Conservation (phyloP, 2,113 vertebrate species). For the Oenanthe oenanthe region DNA sequence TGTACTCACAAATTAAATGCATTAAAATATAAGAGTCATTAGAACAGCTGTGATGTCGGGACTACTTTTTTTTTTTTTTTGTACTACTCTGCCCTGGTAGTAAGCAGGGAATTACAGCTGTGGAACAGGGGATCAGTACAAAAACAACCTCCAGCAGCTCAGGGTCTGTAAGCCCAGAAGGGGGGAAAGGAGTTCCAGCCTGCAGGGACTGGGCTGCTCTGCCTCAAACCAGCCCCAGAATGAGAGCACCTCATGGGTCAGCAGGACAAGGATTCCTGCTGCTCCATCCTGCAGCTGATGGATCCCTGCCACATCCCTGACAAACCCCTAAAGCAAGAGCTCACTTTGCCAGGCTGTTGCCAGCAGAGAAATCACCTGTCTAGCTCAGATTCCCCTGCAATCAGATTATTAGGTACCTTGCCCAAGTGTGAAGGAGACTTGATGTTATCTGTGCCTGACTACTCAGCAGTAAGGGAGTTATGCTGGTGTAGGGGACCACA, state of each 20-base stretch:
- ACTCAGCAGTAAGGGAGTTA: not conserved
- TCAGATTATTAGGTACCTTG: not conserved
- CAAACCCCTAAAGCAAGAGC: not conserved
- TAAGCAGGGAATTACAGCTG: not conserved
- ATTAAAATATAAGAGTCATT: slow-evolving; percentile 6
- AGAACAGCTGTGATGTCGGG: not conserved
- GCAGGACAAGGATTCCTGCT: not conserved
- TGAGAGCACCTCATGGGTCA: not conserved
- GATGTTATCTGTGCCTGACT: not conserved
- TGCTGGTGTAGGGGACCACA: not conserved
- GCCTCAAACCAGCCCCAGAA: not conserved
- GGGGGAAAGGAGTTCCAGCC: not conserved
- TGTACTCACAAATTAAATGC: slow-evolving; percentile 40
- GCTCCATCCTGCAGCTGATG: not conserved
- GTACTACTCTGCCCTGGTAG: not conserved
- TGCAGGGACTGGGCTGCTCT: not conserved
- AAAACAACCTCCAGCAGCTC: not conserved
- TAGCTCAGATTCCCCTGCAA: not conserved
- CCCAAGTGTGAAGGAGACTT: not conserved
- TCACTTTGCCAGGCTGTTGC: not conserved
- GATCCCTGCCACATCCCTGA: not conserved
- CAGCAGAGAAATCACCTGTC: not conserved
- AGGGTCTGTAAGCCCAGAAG: not conserved
- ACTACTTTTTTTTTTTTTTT: not conserved
- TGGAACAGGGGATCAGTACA: not conserved